phyloP scores from a whole-genome alignment of 2,888 invertebrate genomes.

The Anoplius nigerrimus region DNA sequence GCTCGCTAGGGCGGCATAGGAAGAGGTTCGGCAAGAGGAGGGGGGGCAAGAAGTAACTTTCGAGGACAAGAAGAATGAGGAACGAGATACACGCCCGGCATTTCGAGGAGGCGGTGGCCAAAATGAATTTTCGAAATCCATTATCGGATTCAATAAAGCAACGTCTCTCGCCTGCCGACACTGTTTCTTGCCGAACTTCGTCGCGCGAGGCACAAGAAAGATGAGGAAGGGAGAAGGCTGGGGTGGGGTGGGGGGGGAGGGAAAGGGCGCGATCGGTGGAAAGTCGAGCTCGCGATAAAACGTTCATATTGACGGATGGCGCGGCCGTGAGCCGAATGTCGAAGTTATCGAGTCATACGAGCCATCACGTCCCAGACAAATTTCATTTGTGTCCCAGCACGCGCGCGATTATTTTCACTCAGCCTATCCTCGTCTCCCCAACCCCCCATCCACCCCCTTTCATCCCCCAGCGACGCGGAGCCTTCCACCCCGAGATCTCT shows the following conservation, averaged over 20 bases:
- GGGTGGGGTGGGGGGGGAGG: background rate
- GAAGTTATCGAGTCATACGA: constrained; percentile 52
- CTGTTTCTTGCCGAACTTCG: too few species aligned
- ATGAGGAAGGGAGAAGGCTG: too few species aligned
- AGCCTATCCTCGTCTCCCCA: constrained; percentile 13
- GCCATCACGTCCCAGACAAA: constrained; percentile 53
- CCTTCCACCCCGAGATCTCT: background rate
- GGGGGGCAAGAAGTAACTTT: too few species aligned
- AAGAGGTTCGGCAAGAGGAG: too few species aligned
- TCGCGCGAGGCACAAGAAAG: too few species aligned
- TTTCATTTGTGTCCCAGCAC: constrained; percentile 52
- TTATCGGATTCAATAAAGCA: too few species aligned
- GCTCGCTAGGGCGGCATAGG: background rate
- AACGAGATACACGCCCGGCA: too few species aligned
- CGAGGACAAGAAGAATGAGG: too few species aligned
- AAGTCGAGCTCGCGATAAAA: constrained; percentile 41
- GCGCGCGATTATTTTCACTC: constrained; percentile 47
- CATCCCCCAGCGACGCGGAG: background rate
- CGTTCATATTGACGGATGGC: constrained; percentile 44
- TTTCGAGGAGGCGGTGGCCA: too few species aligned
- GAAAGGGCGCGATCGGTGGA: background rate
- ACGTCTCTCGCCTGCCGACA: too few species aligned
- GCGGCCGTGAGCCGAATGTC: constrained; percentile 54
- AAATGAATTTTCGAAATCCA: too few species aligned
- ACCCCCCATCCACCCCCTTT: constrained; percentile 6